phyloP scores from a whole-genome alignment of 2,888 invertebrate species.

The Papilio protenor region DNA sequence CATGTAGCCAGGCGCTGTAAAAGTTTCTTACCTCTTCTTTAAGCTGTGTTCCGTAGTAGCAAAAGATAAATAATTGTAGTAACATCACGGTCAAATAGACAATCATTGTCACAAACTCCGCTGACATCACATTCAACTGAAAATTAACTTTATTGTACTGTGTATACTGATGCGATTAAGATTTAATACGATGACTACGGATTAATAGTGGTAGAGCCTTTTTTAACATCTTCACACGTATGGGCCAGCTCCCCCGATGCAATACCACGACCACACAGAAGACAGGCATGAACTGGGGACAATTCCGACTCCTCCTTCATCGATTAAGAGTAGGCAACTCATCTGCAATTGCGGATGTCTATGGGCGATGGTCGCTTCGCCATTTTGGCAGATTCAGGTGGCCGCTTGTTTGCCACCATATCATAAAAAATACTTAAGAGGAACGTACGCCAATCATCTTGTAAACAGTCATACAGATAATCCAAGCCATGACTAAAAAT shows the following conservation, averaged over 20 bases:
- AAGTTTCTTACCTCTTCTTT: conserved; percentile 49
- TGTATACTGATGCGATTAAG: too few relatives aligned
- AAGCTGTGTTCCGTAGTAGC: neutral
- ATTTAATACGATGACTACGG: too few relatives aligned
- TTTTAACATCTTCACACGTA: too few relatives aligned
- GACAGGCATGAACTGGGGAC: too few relatives aligned
- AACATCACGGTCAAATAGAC: neutral
- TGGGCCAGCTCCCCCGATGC: too few relatives aligned
- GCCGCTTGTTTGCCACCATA: too few relatives aligned
- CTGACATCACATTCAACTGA: neutral
- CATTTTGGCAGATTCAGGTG: too few relatives aligned
- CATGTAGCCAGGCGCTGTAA: conserved; percentile 22
- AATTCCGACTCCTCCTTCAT: too few relatives aligned
- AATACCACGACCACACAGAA: too few relatives aligned
- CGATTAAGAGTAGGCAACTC: neutral
- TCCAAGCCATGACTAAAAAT: neutral
- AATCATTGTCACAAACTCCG: too few relatives aligned
- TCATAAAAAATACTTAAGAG: conserved; percentile 47
- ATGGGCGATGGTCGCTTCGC: neutral
- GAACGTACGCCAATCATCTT: conserved; percentile 64
- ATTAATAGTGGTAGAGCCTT: too few relatives aligned
- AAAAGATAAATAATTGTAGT: neutral
- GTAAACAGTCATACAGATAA: neutral
- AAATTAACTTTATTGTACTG: neutral
- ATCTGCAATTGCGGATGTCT: too few relatives aligned